Evolutionary conservation across 1,140 invertebrate genomes (phyloP), one percentile per base, ranked within the genome.

Genomic region (Thaumetopoea pityocampa): DNA sequence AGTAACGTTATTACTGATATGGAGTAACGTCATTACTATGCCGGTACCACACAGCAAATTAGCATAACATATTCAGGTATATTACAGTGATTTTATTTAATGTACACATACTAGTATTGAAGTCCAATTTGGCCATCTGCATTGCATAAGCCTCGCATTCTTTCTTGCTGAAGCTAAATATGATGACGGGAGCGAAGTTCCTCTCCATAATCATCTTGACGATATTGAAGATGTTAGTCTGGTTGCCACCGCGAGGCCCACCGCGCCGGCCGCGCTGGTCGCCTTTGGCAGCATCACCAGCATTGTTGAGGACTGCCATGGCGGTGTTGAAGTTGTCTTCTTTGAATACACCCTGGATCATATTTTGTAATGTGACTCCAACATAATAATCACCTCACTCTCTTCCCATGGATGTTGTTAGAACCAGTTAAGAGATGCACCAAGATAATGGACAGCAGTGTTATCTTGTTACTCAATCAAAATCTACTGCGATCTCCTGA

Each of bases 151-250:
- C 77, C 81, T 99, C 98, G 69, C 98, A 99, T 51, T 99, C 98
- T 73, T 98, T 99, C 73, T 98, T 98, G 58, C 96, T 98, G 80
- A 99, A 99, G 69, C 97, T 99, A 85, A 99, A 99, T 34, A 99
- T 95, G 60, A 99, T 99, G 8, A 98, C 96, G 0, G 98, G 98
- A 0, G 97, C 95, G 85, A 99, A 97, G 73, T 97, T 96, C 26
- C 96, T 86, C 72, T 99, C 98, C 94, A 99, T 98, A 12, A 99
- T 97, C 94, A 99, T 99, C 84, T 99, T 98, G 2, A 99, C 93
- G 38, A 99, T 96, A 85, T 99, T 99, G 60, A 96, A 97, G 55
- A 98, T 98, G 61, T 97, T 97, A 0, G 94, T 92, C 67, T 91
- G 87, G 12, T 90, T 90, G 14, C 90, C 89, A 16, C 88, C 89